Evolutionary conservation across 1,140 invertebrate genomes (phyloP), one percentile per base, ranked within the genome.

Genomic region (Tribolium castaneum): DNA sequence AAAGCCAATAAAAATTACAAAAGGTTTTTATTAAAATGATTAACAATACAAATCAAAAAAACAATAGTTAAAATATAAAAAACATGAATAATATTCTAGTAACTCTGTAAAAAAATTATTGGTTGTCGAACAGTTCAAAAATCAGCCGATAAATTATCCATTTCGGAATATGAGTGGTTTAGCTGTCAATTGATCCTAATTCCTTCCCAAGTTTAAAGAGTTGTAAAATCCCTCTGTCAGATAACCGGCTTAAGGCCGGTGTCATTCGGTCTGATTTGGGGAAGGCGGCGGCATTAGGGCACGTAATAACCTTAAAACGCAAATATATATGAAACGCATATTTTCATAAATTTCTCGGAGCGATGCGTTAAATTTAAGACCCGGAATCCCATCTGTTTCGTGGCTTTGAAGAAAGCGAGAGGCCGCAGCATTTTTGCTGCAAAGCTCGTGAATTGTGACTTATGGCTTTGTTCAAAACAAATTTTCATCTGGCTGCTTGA

Each of bases 381-480:
- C 71, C 25, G 66, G 70, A 77, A 77, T 77, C 70, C 70, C 76
- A 77, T 77, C 54, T 72, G 70, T 77, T 77, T 73, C 70, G 70
- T 56, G 76, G 76, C 76, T 77, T 77, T 77, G 71, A 77, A 56
- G 70, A 52, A 71, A 72, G 76, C 70, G 76, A 73, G 76, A 72
- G 76, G 76, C 70, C 9, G 16, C 13, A 22, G 45, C 76, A 56
- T 72, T 56, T 59, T 77, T 62, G 16, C 76, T 14, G 66, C 52
- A 77, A 77, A 77, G 76, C 76, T 71, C 54, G 66, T 71, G 70
- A 72, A 77, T 77, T 77, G 76, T 77, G 76, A 77, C 76, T 77
- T 77, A 77, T 77, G 66, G 70, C 76, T 77, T 77, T 72, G 76
- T 77, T 71, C 50, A 71, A 59, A 77, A 77, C 76, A 77, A 77